phyloP scores from a whole-genome alignment of 2,113 vertebrate species.

The Ginglymostoma cirratum region DNA sequence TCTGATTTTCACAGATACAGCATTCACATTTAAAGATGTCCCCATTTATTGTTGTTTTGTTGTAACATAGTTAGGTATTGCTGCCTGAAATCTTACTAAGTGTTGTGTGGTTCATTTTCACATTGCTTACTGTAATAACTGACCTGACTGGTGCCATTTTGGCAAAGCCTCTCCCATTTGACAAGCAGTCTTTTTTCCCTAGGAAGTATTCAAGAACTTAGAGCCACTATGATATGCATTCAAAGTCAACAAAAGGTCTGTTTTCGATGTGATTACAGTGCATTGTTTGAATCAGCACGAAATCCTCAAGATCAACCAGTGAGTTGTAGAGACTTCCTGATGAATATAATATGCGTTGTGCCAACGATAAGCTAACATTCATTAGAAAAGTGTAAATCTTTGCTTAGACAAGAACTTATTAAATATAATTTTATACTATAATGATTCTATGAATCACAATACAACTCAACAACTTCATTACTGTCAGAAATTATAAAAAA shows the following conservation, averaged over 20 bases:
- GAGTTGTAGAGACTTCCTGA: neutral
- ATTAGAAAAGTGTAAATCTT: neutral
- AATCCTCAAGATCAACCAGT: neutral
- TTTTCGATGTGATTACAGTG: slow-evolving; percentile 49
- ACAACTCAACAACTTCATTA: neutral
- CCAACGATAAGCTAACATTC: slow-evolving; percentile 43
- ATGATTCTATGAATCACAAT: neutral
- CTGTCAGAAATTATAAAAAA: neutral
- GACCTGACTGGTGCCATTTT: too few species aligned
- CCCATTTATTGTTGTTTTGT: too few species aligned
- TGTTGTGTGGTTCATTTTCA: too few species aligned
- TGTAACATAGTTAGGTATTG: too few species aligned
- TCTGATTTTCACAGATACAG: neutral
- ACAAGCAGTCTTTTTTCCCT: neutral
- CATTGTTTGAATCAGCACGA: slow-evolving; percentile 43
- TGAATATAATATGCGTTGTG: neutral
- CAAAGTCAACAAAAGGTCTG: slow-evolving; percentile 38
- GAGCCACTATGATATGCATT: slow-evolving; percentile 50
- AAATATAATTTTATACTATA: neutral
- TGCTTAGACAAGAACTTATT: neutral
- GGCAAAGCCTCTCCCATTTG: neutral
- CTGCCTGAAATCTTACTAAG: too few species aligned
- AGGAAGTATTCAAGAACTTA: slow-evolving; percentile 49
- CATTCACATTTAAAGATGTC: neutral
- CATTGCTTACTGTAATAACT: too few species aligned